phyloP scores from a whole-genome alignment of 2,888 invertebrate species.

The Dryobota labecula region DNA sequence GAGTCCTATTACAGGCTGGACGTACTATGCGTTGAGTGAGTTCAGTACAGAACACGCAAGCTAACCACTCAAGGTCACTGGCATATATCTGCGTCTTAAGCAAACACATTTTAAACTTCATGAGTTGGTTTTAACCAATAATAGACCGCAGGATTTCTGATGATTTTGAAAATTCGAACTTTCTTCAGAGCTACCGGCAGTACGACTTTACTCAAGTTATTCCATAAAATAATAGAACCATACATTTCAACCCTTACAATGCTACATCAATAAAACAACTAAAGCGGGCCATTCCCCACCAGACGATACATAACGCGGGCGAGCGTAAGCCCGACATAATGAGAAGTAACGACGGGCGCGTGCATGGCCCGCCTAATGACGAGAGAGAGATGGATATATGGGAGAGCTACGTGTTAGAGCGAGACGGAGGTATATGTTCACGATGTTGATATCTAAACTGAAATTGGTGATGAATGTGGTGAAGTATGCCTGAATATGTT shows the following conservation, averaged over 20 bases:
- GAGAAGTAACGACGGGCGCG: conserved; percentile 86
- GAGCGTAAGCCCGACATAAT: conserved; percentile 83
- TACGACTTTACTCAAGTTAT: background rate
- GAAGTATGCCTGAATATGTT: conserved; percentile 66
- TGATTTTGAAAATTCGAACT: background rate
- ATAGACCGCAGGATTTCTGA: background rate
- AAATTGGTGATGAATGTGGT: conserved; percentile 74
- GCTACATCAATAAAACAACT: conserved; percentile 84
- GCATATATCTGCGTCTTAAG: too few relatives aligned
- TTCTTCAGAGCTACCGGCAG: background rate
- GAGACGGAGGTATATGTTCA: conserved; percentile 63
- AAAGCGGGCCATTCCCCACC: conserved; percentile 82
- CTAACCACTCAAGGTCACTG: too few relatives aligned
- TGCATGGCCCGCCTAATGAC: conserved; percentile 83
- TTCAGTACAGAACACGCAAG: too few relatives aligned
- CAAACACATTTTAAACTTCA: too few relatives aligned
- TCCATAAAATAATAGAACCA: conserved; percentile 40
- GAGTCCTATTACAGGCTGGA: too few relatives aligned
- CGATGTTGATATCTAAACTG: conserved; percentile 72
- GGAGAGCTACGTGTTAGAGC: conserved; percentile 45
- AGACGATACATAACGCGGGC: conserved; percentile 81
- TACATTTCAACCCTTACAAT: conserved; percentile 58
- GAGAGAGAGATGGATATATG: conserved; percentile 67
- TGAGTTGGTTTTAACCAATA: background rate
- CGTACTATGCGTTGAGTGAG: too few relatives aligned